These are phyloP conservation scores for Ernsta delagoae DNA, from an alignment of 2,888 invertebrate genomes.

Conservation along the genomic window DNA sequence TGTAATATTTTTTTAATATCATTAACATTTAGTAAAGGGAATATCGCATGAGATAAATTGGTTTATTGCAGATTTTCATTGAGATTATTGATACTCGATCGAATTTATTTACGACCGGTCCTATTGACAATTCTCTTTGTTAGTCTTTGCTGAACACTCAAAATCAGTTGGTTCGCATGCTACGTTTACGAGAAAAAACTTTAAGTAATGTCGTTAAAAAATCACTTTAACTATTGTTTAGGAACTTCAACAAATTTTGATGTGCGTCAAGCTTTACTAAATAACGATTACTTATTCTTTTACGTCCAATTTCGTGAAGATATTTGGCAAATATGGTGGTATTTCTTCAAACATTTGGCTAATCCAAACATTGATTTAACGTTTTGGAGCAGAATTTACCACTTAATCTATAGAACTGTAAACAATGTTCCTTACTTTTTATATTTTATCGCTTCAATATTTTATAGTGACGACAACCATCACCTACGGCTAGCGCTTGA, in stretches of 20 bases:
- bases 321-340: constrained; percentile 17
- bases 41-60: no score
- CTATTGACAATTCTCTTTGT: no score
- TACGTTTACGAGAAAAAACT: no score
- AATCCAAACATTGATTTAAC: constrained; percentile 30
- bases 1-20: no score
- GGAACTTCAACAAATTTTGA: not conserved
- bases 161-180: no score
- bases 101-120: no score
- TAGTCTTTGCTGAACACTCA: no score
- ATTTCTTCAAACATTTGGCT: constrained; percentile 12
- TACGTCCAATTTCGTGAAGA: constrained; percentile 15
- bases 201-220: no score
- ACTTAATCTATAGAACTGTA: constrained; percentile 7
- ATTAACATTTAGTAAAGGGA: no score
- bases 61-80: no score
- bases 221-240: no score
- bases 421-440: constrained; percentile 14
- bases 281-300: constrained; percentile 1
- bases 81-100: no score
- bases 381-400: constrained; percentile 25
- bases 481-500: constrained; percentile 48
- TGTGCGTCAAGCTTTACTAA: constrained; percentile 15
- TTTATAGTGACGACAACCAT: constrained; percentile 47
- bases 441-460: constrained; percentile 44